phyloP scores from a whole-genome alignment of 1,140 invertebrate species.

The Tetramorium parvispinum region DNA sequence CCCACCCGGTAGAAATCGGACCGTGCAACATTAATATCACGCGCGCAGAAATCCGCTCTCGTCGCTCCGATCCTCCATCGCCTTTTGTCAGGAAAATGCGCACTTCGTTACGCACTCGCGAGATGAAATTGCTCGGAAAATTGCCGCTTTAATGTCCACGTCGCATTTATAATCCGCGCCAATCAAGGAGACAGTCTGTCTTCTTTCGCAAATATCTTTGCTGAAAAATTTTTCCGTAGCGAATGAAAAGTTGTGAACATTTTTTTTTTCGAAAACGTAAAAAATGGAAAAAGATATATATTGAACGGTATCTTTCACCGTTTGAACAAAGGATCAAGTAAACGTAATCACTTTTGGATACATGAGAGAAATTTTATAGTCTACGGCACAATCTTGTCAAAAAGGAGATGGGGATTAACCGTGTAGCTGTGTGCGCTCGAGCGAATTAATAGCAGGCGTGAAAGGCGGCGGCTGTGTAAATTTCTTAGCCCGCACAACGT shows the following conservation, averaged over 20 bases:
- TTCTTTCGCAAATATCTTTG: not conserved
- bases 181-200: conserved; percentile 15
- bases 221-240: not conserved
- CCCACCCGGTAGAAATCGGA: conserved; percentile 29
- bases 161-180: not conserved
- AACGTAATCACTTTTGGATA: not conserved
- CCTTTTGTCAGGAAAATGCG: conserved; percentile 22
- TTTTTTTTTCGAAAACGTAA: not conserved
- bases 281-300: not conserved
- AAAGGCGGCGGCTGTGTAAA: conserved; percentile 59
- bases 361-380: not conserved
- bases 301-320: not conserved
- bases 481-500: conserved; percentile 54
- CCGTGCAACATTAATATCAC: conserved; percentile 34
- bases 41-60: not conserved
- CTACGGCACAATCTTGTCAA: not conserved
- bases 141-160: not conserved
- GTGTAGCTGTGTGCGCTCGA: conserved; percentile 18
- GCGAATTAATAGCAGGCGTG: conserved; percentile 60
- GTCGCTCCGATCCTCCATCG: conserved; percentile 7
- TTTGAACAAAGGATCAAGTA: not conserved
- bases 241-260: not conserved
- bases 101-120: conserved; percentile 19
- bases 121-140: conserved; percentile 35
- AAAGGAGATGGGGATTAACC: conserved; percentile 53